phyloP scores from a whole-genome alignment of 2,797 vertebrate species.

The Varecia variegata region DNA sequence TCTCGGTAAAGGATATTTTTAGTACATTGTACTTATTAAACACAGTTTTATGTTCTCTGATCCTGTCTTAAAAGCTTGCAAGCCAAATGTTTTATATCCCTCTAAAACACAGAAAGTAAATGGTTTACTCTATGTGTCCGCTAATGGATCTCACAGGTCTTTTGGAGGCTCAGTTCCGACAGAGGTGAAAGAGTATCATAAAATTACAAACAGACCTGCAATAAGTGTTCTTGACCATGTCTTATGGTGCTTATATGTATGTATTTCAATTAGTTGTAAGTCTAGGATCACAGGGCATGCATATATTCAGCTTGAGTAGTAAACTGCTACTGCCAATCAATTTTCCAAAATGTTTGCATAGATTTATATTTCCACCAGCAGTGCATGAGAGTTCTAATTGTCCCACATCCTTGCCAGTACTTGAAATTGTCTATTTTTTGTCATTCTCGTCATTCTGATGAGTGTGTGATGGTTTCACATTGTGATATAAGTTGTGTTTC shows the following conservation, averaged over 20 bases:
- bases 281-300: neutral
- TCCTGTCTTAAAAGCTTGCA: constrained; percentile 29
- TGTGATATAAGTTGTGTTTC: neutral
- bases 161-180: neutral
- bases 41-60: constrained; percentile 46
- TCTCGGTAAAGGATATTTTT: constrained; percentile 50
- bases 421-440: neutral
- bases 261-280: neutral
- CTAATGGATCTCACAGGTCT: constrained; percentile 18
- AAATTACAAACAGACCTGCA: neutral
- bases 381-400: neutral
- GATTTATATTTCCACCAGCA: neutral
- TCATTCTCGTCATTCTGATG: neutral
- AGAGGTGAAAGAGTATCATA: neutral
- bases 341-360: neutral
- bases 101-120: constrained; percentile 50
- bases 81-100: constrained; percentile 47
- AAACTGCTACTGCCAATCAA: neutral
- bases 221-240: neutral
- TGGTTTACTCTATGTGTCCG: neutral
- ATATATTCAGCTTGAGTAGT: neutral
- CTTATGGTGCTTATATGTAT: neutral
- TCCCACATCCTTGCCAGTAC: neutral
- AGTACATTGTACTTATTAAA: constrained; percentile 52
- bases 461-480: neutral